Conservation (phyloP, 1,140 invertebrate species). For the Saccostrea echinata region DNA sequence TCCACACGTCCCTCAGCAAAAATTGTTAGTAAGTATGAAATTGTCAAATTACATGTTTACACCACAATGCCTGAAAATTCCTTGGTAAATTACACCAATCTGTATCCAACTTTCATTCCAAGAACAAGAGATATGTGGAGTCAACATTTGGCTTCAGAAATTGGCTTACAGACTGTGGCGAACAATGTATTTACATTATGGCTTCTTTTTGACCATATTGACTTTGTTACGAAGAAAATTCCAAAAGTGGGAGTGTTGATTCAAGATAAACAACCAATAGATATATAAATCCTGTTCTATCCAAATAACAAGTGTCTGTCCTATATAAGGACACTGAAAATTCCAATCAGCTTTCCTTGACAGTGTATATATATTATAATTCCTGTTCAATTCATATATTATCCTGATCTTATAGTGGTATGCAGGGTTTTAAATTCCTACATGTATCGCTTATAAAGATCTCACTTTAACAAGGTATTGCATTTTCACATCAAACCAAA, state of each 20-base stretch:
- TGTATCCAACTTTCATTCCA: neutral
- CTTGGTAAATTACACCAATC: neutral
- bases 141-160: neutral
- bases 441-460: conserved; percentile 9
- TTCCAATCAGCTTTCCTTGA: neutral
- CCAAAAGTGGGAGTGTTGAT: neutral
- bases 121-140: neutral
- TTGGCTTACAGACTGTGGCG: neutral
- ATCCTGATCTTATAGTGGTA: conserved; percentile 16
- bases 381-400: conserved; percentile 14
- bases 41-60: conserved; percentile 1
- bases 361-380: neutral
- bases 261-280: neutral
- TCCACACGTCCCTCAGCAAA: neutral
- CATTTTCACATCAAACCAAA: conserved; percentile 24
- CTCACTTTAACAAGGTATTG: conserved; percentile 13
- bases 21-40: neutral
- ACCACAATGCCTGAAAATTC: neutral
- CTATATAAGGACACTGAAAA: neutral
- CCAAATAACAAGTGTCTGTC: conserved; percentile 3
- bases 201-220: neutral
- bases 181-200: neutral
- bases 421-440: conserved; percentile 11
- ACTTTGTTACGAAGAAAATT: neutral
- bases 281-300: neutral